phyloP scores from a whole-genome alignment of 2,797 vertebrate species.

The Pelobates cultripes region DNA sequence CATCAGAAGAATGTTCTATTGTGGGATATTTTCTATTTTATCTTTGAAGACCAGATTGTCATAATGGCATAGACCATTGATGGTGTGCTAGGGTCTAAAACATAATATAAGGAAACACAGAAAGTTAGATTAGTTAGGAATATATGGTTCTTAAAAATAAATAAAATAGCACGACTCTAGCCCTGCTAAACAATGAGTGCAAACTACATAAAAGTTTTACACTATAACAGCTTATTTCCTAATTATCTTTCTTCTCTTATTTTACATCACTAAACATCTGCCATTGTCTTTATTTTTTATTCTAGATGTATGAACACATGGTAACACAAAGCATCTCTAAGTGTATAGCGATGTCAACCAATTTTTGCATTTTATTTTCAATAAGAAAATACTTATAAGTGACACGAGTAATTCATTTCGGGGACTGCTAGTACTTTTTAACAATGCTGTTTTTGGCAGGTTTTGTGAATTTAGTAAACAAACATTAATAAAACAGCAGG shows the following conservation, averaged over 20 bases:
- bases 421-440: not conserved
- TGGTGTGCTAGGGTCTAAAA: no score
- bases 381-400: not conserved
- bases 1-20: no score
- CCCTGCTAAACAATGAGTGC: not conserved
- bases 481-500: not conserved
- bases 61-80: no score
- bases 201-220: not conserved
- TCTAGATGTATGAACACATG: not conserved
- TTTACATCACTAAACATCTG: not conserved
- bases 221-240: not conserved
- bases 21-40: no score
- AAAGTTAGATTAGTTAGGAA: no score
- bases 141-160: no score
- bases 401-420: not conserved
- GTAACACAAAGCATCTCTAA: not conserved
- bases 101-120: no score
- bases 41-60: no score
- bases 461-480: not conserved
- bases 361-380: not conserved
- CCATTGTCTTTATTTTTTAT: not conserved
- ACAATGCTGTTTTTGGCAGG: not conserved
- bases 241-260: not conserved
- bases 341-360: not conserved
- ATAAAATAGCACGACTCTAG: no score